phyloP scores from a whole-genome alignment of 2,113 vertebrate species.

The Conger conger region DNA sequence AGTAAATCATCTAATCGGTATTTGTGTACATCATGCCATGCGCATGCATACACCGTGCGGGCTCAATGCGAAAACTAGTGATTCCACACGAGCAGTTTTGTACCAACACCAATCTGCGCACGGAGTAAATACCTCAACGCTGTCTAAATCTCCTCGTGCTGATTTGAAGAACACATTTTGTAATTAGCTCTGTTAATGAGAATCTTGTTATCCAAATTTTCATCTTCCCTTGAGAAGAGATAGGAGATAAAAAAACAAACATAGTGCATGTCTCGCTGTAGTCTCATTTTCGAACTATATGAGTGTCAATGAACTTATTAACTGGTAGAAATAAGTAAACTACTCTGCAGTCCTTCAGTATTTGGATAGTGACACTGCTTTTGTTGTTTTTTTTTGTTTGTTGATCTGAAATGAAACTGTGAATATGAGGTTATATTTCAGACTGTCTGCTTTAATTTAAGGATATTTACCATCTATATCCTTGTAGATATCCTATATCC shows the following conservation, averaged over 20 bases:
- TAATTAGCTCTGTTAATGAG: conserved; percentile 2
- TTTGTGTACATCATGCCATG: not conserved
- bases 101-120: not conserved
- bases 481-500: no score
- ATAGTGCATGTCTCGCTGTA: not conserved
- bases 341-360: no score
- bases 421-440: no score
- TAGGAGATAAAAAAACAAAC: not conserved
- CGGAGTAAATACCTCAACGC: not conserved
- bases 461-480: no score
- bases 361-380: no score
- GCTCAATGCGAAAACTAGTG: no score
- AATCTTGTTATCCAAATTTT: not conserved
- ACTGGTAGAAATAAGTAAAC: no score
- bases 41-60: not conserved
- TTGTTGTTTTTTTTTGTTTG: no score
- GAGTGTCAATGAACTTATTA: not conserved
- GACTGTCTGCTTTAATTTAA: no score
- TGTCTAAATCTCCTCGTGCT: not conserved
- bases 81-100: not conserved
- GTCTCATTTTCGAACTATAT: not conserved
- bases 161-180: not conserved
- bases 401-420: no score
- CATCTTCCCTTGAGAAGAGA: not conserved
- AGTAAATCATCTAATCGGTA: not conserved